Evolutionary conservation across 2,888 invertebrate species (phyloP), one percentile per base, ranked within the genome.

Genomic region (Lasioglossum leucozonium): DNA sequence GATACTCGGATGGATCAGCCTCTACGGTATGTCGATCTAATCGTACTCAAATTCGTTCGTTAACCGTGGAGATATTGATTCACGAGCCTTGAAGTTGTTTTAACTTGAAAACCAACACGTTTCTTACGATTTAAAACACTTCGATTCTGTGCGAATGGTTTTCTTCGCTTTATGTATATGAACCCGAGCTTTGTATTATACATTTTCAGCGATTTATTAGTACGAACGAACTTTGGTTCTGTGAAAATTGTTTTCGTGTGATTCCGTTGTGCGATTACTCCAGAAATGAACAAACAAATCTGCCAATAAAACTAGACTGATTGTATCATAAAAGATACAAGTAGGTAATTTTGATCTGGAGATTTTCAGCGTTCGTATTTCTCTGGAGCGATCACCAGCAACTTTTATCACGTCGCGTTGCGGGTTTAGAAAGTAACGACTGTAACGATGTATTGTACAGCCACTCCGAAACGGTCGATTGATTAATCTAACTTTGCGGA

Each of bases 1-100:
- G 92, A 93, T 94, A 89, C 89, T 94, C 89, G 92, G 91, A 88
- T 94, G 94, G 92, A 92, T 92, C 89, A 89, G 91, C 87, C 85
- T 92, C 34, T 80, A 92, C 88, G 95, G 95, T 94, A 89, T 76
- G 93, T 87, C 44, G 6, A 13, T 44, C 22, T n/a, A 30, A 3
- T n/a, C 11, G 30, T 47, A 18, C 8, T n/a, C 18, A 4, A 30
- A 26, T 47, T 72, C 16, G 18, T 47, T 71, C 51, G 0, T 10
- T n/a, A 51, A 51, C 51, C 2, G 10, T 1, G 51, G 51, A n/a
- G 22, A n/a, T 51, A n/a, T n/a, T 10, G n/a, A 51, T 10, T n/a
- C n/a, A 8, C 4, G 10, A 51, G n/a, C 3, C 51, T n/a, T 10
- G n/a, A n/a, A 22, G 51, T n/a, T n/a, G 51, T 51, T n/a, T 51